These are phyloP conservation scores for Lampris megalopsis DNA, from an alignment of 2,113 vertebrate genomes.

Conservation along the genomic window DNA sequence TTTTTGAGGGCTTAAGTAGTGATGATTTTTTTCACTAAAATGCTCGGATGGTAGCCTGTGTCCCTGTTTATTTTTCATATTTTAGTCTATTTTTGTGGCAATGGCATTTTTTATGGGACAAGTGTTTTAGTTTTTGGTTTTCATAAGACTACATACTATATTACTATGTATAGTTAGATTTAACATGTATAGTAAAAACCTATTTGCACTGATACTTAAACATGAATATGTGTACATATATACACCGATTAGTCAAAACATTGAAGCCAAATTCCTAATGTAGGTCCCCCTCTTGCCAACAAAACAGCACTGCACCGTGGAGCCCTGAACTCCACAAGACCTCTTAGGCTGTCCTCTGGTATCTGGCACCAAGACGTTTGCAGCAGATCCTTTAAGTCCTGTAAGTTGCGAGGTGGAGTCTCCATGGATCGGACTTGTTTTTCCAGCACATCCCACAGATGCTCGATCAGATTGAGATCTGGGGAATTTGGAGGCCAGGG, in stretches of 20 bases:
- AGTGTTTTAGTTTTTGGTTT: slow-evolving; percentile 60
- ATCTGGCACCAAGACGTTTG: no score
- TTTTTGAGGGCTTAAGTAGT: slow-evolving; percentile 53
- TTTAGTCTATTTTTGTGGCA: slow-evolving; percentile 56
- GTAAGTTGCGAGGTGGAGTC: no score
- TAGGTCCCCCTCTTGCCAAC: no score
- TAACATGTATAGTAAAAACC: slow-evolving; percentile 56
- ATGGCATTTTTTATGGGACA: slow-evolving; percentile 49
- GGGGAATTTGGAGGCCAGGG: no score
- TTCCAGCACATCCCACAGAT: no score
- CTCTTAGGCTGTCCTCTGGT: no score
- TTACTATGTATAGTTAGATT: slow-evolving; percentile 52
- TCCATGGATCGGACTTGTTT: no score
- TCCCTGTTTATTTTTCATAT: slow-evolving; percentile 56
- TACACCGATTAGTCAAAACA: not conserved
- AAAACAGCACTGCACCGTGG: no score
- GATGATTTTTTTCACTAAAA: slow-evolving; percentile 75
- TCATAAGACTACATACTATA: slow-evolving; percentile 34
- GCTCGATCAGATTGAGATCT: no score
- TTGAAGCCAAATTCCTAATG: no score
- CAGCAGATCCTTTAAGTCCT: no score
- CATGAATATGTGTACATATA: slow-evolving; percentile 51
- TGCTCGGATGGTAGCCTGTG: slow-evolving; percentile 61
- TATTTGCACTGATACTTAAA: slow-evolving; percentile 76
- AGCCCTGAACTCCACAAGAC: no score